Evolutionary conservation across 2,888 invertebrate genomes (phyloP), one percentile per base, ranked within the genome.

Genomic region (Gymnosoma rotundatum): DNA sequence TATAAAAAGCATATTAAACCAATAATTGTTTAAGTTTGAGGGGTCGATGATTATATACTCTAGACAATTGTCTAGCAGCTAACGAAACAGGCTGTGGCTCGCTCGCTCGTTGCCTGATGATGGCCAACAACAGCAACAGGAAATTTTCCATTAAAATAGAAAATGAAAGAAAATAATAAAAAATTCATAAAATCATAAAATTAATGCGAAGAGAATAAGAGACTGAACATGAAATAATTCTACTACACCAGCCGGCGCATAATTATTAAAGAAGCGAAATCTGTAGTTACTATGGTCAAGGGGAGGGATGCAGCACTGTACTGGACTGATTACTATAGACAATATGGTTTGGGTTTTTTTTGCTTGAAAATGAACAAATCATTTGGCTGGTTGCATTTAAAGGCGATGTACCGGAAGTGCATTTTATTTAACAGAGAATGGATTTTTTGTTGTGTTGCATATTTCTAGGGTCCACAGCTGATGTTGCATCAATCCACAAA

Each of bases 1-100:
- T 78, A 78, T 81, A 70, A 84, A 81, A 81, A 84, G 64, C 84
- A 81, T 84, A 81, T 84, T 84, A 84, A 84, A 84, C 81, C 81
- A 84, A 81, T 81, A 84, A 84, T 84, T 84, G 84, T 66, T 84
- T 75, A 84, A 84, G 84, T 74, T 64, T 81, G 74, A 74, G 78
- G 81, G 81, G 74, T 84, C 74, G 81, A 84, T 84, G 84, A 84
- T 84, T 81, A 78, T 73, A 74, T 56, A 69, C 79, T 70, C 72
- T 70, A 83, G 83, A 78, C 80, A 78, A 81, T 84, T 81, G 84
- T 84, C 84, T 84, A 81, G 54, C 67, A 73, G 45, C 45, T 42
- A 70, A 36, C 18, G 18, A 70, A 61, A 67, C 25, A 20, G 42
- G 78, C 32, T 5, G 10, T 79, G 64, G 7, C 42, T 48, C 54